Evolutionary conservation across 1,140 invertebrate genomes (phyloP).

Genomic region (Drosophila saltans): DNA sequence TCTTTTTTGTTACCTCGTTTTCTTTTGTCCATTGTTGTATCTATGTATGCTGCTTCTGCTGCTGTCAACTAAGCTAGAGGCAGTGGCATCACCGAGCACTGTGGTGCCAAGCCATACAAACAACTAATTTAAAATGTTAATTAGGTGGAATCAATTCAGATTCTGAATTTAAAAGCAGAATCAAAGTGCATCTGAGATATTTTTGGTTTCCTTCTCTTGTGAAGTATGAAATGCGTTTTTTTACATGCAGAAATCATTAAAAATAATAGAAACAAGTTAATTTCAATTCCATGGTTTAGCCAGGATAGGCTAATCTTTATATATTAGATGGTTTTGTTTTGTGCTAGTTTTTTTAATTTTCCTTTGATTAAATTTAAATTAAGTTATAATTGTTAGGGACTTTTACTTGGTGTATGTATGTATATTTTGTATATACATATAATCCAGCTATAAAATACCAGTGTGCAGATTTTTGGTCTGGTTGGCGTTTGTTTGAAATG

Average conservation of each 20-base stretch:
- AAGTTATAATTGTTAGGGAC: neutral
- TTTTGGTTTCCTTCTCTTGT: no score
- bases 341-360: neutral
- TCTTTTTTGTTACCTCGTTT: constrained; percentile 58
- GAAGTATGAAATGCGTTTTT: no score
- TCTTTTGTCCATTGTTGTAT: constrained; percentile 48
- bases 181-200: no score
- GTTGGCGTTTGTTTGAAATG: constrained; percentile 54
- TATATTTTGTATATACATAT: constrained; percentile 34
- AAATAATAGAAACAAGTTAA: no score
- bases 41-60: constrained; percentile 11
- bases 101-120: constrained; percentile 45
- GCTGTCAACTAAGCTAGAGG: constrained; percentile 14
- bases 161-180: neutral
- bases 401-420: neutral
- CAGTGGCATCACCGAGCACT: constrained; percentile 38
- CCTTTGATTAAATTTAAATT: neutral
- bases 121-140: constrained; percentile 18
- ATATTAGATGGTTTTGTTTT: no score
- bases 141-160: neutral
- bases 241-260: no score
- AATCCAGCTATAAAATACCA: constrained; percentile 22
- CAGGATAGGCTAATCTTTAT: no score
- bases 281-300: no score
- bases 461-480: constrained; percentile 39